These are phyloP conservation scores for Cephonodes hylas DNA, from an alignment of 2,888 invertebrate species.

Conservation along the genomic window DNA sequence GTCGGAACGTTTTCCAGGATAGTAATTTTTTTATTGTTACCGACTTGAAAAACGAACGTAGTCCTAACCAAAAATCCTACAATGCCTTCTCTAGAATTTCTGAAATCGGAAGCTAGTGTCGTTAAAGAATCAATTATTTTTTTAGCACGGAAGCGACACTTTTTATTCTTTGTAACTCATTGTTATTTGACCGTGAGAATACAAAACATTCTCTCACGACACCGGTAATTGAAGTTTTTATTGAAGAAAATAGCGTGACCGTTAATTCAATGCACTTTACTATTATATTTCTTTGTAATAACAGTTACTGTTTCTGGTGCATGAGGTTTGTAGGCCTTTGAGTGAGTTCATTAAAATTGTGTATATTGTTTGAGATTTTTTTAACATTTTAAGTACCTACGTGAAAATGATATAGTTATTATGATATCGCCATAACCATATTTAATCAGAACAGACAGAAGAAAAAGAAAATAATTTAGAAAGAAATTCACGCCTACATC, in stretches of 20 bases:
- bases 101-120: background rate
- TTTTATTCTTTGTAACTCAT: background rate
- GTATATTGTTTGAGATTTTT: too few relatives aligned
- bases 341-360: background rate
- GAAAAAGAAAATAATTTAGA: too few relatives aligned
- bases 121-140: background rate
- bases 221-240: conserved; percentile 14
- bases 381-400: too few relatives aligned
- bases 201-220: conserved; percentile 21
- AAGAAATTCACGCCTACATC: too few relatives aligned
- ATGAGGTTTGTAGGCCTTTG: background rate
- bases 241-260: conserved; percentile 2
- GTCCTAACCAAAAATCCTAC: too few relatives aligned
- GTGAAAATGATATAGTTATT: too few relatives aligned
- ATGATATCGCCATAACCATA: too few relatives aligned
- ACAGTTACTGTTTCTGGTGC: background rate
- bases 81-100: background rate
- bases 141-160: background rate
- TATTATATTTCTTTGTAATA: background rate
- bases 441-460: too few relatives aligned
- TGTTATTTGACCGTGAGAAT: conserved; percentile 6
- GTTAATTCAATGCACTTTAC: background rate
- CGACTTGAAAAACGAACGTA: too few relatives aligned
- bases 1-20: too few relatives aligned
- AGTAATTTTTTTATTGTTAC: too few relatives aligned